Evolutionary conservation across 2,888 invertebrate genomes (phyloP), one percentile per base, ranked within the genome.

Genomic region (Caenorhabditis zanzibari): DNA sequence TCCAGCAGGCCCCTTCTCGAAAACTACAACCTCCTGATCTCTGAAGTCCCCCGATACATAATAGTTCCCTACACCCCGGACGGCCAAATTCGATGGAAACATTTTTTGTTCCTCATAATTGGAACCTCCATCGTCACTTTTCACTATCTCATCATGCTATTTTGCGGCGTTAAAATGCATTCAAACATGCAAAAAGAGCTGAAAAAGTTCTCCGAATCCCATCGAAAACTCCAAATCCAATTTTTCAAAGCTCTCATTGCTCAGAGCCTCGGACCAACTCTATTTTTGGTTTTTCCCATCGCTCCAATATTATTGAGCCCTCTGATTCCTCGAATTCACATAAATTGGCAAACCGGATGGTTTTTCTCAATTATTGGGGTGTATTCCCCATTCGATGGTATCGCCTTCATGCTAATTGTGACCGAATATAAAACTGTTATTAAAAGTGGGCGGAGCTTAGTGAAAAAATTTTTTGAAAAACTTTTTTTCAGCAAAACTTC

Each of bases 241-340:
- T 71, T 71, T 14, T 71, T 71, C 47, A 26, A 19, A 44, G 71
- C 71, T n/a, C 58, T 71, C 1, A 32, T 71, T 9, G 28, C 22
- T 22, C 71, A 71, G 16, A 71, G 41, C 7, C n/a, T 56, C 12
- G 44, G 56, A 3, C 71, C 71, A 24, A 54, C 54, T 49, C 6
- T 66, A 5, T 32, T 66, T 32, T 14, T 66, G 9, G n/a, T 66
- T 14, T 2, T 66, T 10, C 66, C 66, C 3, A 28, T 22, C 16
- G 47, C n/a, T 19, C 52, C 52, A 10, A 16, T 66, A 0, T n/a
- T 68, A 14, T 24, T 68, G 35, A 16, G n/a, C 1, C 66, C 66
- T 2, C 26, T 66, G 24, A 14, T 63, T 7, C 26, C 38, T 6
- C 63, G n/a, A 7, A 10, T 19, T 0, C 5, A 68, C 1, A 26